These are phyloP conservation scores for Cephus runcator DNA, from an alignment of 2,888 invertebrate genomes.

Conservation along the genomic window DNA sequence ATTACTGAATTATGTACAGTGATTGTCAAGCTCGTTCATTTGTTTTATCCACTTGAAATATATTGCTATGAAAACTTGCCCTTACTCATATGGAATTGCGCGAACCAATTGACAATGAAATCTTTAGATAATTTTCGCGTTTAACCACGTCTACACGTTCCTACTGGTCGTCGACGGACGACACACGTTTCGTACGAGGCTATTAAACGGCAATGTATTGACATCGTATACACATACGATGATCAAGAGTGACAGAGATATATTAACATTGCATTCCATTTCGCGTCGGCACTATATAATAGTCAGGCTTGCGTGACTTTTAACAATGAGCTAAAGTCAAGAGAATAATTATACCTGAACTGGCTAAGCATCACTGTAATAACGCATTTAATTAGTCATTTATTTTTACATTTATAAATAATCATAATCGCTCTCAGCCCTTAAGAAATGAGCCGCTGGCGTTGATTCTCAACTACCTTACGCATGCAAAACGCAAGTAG, in stretches of 20 bases:
- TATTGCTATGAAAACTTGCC: background rate
- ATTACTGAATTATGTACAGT: too few species aligned
- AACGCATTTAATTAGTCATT: constrained; percentile 36
- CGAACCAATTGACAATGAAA: background rate
- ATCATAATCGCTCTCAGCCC: constrained; percentile 9
- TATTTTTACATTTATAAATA: constrained; percentile 29
- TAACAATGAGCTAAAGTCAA: constrained; percentile 19
- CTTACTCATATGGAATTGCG: background rate
- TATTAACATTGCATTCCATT: background rate
- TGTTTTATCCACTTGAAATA: background rate
- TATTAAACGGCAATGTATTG: background rate
- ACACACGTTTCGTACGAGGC: background rate
- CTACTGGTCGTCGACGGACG: background rate
- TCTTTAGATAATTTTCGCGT: background rate
- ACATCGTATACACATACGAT: too few species aligned
- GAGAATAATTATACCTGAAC: constrained; percentile 29
- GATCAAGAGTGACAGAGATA: background rate
- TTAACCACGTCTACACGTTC: background rate
- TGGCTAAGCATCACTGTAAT: constrained; percentile 35
- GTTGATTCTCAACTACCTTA: background rate
- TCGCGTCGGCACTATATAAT: background rate
- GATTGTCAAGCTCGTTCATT: background rate
- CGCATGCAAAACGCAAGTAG: background rate
- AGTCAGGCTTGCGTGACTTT: constrained; percentile 21
- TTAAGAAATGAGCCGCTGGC: background rate